Evolutionary conservation across 2,888 invertebrate species (phyloP).

Genomic region (Tiphia femorata): DNA sequence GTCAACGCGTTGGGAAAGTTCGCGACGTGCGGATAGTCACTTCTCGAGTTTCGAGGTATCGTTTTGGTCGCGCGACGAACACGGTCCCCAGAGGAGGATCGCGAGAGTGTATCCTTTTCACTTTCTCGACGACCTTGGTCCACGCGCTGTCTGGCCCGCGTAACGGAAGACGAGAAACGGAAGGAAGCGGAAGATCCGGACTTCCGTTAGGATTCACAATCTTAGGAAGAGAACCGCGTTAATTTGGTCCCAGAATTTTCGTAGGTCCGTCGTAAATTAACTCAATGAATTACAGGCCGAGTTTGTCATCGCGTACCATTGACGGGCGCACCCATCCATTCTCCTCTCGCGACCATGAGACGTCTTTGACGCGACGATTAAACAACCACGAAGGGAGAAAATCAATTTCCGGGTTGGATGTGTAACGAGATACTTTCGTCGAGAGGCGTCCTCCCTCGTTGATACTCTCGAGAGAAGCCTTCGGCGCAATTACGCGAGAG

Average conservation of each 20-base stretch:
- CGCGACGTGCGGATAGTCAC: neutral
- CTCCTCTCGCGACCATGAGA: too few species aligned
- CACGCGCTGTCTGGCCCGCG: too few species aligned
- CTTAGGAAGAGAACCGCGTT: neutral
- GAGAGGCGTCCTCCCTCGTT: neutral
- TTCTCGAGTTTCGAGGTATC: neutral
- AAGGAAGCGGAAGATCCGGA: too few species aligned
- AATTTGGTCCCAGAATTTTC: too few species aligned
- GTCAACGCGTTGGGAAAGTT: slow-evolving; percentile 41
- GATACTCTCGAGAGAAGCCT: too few species aligned
- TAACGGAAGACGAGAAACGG: too few species aligned
- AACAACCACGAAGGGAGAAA: neutral
- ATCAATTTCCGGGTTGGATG: slow-evolving; percentile 1
- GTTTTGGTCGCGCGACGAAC: neutral
- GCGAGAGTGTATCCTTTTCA: slow-evolving; percentile 37
- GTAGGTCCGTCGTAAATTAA: too few species aligned
- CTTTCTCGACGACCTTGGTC: slow-evolving; percentile 46
- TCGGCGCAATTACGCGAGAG: too few species aligned
- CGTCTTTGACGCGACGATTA: neutral
- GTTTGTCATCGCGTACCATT: too few species aligned
- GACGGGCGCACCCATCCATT: too few species aligned
- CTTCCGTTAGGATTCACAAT: too few species aligned
- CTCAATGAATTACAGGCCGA: neutral
- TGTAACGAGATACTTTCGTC: too few species aligned
- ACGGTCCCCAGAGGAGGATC: neutral